phyloP scores from a whole-genome alignment of 2,113 vertebrate genomes.

The Hystrix cristata region DNA sequence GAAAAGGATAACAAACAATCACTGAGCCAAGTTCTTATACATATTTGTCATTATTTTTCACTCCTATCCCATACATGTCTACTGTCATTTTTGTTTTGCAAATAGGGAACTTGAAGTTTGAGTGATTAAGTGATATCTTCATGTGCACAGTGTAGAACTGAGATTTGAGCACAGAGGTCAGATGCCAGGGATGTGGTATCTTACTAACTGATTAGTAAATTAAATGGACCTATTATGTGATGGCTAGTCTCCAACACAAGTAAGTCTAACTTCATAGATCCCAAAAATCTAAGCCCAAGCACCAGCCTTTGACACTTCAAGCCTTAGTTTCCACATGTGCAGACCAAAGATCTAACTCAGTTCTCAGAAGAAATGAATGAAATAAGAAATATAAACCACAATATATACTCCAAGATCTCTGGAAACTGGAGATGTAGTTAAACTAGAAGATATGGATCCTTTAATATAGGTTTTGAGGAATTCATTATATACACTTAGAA shows the following conservation, averaged over 20 bases:
- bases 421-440: neutral
- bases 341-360: neutral
- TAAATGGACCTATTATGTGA: neutral
- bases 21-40: rapidly evolving
- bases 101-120: neutral
- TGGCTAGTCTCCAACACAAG: no score
- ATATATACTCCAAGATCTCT: neutral
- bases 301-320: neutral
- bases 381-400: neutral
- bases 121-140: neutral
- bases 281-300: rapidly evolving
- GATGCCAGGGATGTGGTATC: neutral
- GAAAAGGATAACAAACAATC: rapidly evolving
- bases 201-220: neutral
- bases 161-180: neutral
- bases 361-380: neutral
- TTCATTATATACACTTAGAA: neutral
- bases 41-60: neutral
- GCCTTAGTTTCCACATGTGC: neutral
- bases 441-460: neutral
- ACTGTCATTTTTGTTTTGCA: neutral
- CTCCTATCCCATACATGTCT: rapidly evolving
- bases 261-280: neutral
- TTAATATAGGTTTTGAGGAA: neutral
- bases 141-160: rapidly evolving